phyloP scores from a whole-genome alignment of 2,888 invertebrate species.

The Ectropis crepuscularia region DNA sequence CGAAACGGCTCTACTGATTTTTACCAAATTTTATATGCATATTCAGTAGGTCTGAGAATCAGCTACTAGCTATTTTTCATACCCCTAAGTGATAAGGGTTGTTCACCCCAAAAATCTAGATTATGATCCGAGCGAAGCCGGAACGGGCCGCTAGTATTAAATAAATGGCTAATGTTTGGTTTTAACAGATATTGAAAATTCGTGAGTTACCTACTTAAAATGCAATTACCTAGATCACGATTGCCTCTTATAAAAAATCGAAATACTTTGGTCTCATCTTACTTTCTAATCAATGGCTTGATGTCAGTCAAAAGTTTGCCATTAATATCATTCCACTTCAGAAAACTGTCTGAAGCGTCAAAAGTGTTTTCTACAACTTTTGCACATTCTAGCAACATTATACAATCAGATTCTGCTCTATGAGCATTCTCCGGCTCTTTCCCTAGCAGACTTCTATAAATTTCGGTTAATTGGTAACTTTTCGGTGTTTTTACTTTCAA shows the following conservation, averaged over 20 bases:
- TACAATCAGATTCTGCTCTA: conserved; percentile 88
- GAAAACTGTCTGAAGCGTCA: conserved; percentile 82
- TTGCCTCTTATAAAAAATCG: no score
- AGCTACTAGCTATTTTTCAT: no score
- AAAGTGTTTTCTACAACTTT: conserved; percentile 44
- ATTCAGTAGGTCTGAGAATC: no score
- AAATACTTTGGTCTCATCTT: no score
- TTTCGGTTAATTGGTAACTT: conserved; percentile 32
- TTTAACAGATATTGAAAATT: no score
- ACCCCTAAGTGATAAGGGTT: no score
- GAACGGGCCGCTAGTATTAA: no score
- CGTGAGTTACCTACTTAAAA: neutral
- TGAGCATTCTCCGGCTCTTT: conserved; percentile 78
- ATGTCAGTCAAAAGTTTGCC: conserved; percentile 58
- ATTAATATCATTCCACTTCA: conserved; percentile 77
- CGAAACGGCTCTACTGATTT: no score
- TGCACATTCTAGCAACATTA: conserved; percentile 86
- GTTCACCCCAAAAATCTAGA: no score
- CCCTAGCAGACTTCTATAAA: conserved; percentile 30
- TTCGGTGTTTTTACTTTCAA: conserved; percentile 3
- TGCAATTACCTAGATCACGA: neutral
- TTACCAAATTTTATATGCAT: no score
- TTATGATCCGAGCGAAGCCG: no score
- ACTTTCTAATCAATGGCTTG: conserved; percentile 41
- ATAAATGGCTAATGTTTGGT: no score